These are phyloP conservation scores for Masticophis lateralis DNA, from an alignment of 2,797 vertebrate genomes.

Conservation along the genomic window DNA sequence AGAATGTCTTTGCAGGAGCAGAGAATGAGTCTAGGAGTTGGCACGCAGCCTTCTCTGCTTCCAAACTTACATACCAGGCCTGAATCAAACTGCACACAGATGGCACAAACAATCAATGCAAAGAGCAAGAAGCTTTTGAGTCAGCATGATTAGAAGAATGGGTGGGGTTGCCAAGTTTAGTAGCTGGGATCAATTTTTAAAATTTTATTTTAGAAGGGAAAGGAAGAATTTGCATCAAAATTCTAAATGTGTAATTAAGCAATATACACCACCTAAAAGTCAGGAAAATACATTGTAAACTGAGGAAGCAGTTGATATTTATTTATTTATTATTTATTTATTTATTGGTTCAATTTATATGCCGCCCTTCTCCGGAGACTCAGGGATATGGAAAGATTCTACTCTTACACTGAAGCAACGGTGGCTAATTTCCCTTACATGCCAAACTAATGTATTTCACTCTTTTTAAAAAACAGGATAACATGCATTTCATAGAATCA, in stretches of 20 bases:
- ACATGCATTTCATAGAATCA: background rate
- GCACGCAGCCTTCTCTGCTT: constrained; percentile 50
- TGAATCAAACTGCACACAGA: constrained; percentile 66
- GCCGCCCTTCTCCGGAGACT: too few relatives aligned
- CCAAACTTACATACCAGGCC: constrained; percentile 58
- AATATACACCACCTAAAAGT: constrained; percentile 59
- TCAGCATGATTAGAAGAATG: constrained; percentile 63
- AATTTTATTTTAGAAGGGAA: constrained; percentile 48
- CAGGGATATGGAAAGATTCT: background rate
- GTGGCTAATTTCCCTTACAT: background rate
- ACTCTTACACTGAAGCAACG: background rate
- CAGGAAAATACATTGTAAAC: constrained; percentile 38
- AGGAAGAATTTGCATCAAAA: constrained; percentile 55
- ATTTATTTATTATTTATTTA: too few relatives aligned
- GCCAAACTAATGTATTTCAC: background rate
- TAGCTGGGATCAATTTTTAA: constrained; percentile 59
- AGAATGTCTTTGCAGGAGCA: constrained; percentile 59
- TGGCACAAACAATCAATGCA: constrained; percentile 59
- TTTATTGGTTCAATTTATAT: too few relatives aligned
- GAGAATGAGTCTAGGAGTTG: constrained; percentile 55
- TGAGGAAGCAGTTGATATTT: background rate
- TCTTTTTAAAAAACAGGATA: background rate
- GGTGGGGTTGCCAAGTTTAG: constrained; percentile 46
- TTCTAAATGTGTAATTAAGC: constrained; percentile 59
- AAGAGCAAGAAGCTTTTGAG: constrained; percentile 55